Percentiles rank a stretch among this genome's conserved stretches.
These are phyloP conservation scores for Drosophila pruinosa DNA, from an alignment of 1,140 invertebrate genomes.

Conservation along the genomic window DNA sequence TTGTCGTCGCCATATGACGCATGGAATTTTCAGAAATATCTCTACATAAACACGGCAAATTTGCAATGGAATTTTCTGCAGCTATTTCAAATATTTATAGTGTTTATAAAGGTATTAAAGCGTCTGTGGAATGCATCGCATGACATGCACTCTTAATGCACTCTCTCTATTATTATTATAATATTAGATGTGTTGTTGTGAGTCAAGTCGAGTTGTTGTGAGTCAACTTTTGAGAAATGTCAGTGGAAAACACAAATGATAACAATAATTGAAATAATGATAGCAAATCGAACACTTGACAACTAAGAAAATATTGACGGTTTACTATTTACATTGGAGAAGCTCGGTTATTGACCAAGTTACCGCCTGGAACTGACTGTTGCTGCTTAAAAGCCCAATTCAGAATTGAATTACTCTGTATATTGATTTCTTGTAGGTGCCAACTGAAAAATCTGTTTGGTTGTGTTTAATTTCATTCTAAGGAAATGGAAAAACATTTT, in stretches of 20 bases:
- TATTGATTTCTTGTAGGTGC: background rate
- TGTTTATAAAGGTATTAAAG: slow-evolving; percentile 20
- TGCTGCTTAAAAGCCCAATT: background rate
- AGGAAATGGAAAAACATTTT: slow-evolving; percentile 2
- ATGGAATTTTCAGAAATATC: slow-evolving; percentile 27
- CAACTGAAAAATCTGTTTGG: background rate
- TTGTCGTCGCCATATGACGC: slow-evolving; percentile 31
- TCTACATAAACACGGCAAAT: slow-evolving; percentile 9
- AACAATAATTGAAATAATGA: slow-evolving; percentile 15
- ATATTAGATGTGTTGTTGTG: background rate
- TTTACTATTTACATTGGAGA: slow-evolving; percentile 8
- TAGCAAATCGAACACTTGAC: slow-evolving; percentile 1
- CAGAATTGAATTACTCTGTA: slow-evolving; percentile 3
- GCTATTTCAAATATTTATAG: slow-evolving; percentile 4
- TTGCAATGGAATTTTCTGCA: slow-evolving; percentile 25
- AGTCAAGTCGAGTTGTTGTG: too few relatives aligned
- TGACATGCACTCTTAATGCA: slow-evolving; percentile 1
- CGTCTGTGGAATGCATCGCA: slow-evolving; percentile 6
- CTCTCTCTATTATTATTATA: background rate
- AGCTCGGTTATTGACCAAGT: background rate
- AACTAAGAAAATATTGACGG: slow-evolving; percentile 11
- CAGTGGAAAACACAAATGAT: background rate
- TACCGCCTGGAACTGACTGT: background rate
- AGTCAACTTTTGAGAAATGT: slow-evolving; percentile 4
- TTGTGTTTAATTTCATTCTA: background rate